A percentile compares a stretch with the other conserved stretches of the same genome.
Evolutionary conservation across 2,888 invertebrate genomes (phyloP).

Genomic region (Drosophila meridionalis): DNA sequence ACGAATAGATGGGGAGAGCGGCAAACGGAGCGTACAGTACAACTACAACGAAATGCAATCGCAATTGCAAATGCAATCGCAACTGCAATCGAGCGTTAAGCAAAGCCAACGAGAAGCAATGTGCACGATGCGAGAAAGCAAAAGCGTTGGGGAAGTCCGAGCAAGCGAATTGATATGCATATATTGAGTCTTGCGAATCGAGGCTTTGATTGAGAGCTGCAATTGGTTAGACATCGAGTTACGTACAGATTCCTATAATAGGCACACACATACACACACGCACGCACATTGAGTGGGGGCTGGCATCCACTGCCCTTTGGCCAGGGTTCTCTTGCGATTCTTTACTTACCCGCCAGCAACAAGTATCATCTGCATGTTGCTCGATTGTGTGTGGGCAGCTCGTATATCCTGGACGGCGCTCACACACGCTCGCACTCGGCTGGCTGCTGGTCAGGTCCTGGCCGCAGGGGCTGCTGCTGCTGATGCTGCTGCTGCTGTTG

Average conservation of each 20-base stretch:
- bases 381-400: constrained; percentile 25
- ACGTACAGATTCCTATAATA: constrained; percentile 7
- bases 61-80: constrained; percentile 11
- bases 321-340: background rate
- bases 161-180: constrained; percentile 1
- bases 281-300: constrained; percentile 8
- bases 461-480: constrained; percentile 34
- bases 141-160: constrained; percentile 14
- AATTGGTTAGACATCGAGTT: constrained; percentile 21
- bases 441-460: constrained; percentile 41
- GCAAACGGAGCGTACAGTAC: background rate
- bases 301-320: background rate
- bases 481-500: constrained; percentile 37
- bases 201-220: constrained; percentile 3
- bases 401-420: constrained; percentile 34
- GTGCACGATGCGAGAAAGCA: constrained; percentile 42
- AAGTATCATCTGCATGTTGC: constrained; percentile 85
- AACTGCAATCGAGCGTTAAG: constrained; percentile 39
- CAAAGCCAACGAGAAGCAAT: constrained; percentile 44
- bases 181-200: constrained; percentile 3
- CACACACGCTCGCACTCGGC: constrained; percentile 54
- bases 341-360: constrained; percentile 85
- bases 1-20: background rate
- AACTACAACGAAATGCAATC: constrained; percentile 18
- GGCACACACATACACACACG: constrained; percentile 7